Evolutionary conservation across 2,888 invertebrate species (phyloP), one percentile per base, ranked within the genome.

Genomic region (Hirtodrosophila histrioides): DNA sequence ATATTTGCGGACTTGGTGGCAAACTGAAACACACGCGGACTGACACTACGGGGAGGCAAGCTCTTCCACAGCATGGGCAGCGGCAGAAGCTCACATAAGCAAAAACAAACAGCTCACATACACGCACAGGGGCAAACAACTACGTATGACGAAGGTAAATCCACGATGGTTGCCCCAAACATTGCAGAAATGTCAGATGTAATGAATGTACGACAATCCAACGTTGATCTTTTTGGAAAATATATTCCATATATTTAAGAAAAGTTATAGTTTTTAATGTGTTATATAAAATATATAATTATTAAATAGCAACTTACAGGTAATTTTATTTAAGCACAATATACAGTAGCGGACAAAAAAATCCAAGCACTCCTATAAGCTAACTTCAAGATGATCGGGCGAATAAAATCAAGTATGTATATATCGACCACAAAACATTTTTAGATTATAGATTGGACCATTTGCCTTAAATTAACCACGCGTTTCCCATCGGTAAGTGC

Each of bases 1-100:
- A 71, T 83, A 86, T 86, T 83, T 84, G 84, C 77, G 83, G 73
- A 69, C 70, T 82, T 66, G 62, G 72, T 82, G 72, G 69, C 69
- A 68, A 75, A 78, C 72, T 62, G 75, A 72, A 85, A 68, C 83
- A 78, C 78, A 70, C 53, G 58, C 51, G 41, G 27, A 45, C 49
- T 12, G n/a, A 41, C 37, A 36, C 27, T 29, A 23, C n/a, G 12
- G 8, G 11, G 33, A 44, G 44, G 35, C 64, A 63, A 57, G 46
- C 31, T 7, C 1, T 31, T 3, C 31, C 31, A 31, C 31, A 31
- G 27, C 58, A 36, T 5, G 9, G 17, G 8, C 11, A 39, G 37
- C 49, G 31, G 17, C 44, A 48, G 51, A 11, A 31, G n/a, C 69
- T 29, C 46, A 74, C 62, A 64, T 54, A 75, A 49, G 55, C 63